Percentiles rank a stretch among this genome's conserved stretches.
Evolutionary conservation across 2,888 invertebrate genomes (phyloP).

Genomic region (Parascotia fuliginaria): DNA sequence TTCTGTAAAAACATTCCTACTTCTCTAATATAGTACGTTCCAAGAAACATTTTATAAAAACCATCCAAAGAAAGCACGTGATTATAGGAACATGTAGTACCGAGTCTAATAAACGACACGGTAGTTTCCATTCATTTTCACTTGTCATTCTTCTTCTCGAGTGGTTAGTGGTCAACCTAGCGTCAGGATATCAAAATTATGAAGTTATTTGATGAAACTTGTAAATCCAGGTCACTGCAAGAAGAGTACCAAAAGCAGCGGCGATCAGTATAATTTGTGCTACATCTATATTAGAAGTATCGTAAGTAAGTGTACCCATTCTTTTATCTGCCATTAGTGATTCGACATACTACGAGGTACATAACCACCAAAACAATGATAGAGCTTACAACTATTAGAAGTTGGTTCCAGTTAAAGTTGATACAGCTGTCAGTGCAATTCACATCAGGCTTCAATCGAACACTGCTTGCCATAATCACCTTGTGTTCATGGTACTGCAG

Average conservation of each 20-base stretch:
- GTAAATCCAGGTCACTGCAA: constrained; percentile 72
- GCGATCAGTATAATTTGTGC: constrained; percentile 63
- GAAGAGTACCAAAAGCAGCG: constrained; percentile 64
- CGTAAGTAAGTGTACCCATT: background rate
- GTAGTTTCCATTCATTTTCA: no score
- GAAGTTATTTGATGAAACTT: constrained; percentile 60
- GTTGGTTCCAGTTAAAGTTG: constrained; percentile 65
- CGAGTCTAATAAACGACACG: no score
- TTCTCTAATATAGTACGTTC: no score
- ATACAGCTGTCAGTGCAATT: no score
- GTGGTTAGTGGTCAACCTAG: no score
- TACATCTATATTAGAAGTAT: constrained; percentile 52
- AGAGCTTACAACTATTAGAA: constrained; percentile 69
- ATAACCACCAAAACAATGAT: constrained; percentile 55
- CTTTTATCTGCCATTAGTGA: constrained; percentile 53
- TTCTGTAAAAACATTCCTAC: no score
- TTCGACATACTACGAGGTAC: constrained; percentile 63
- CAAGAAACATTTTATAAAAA: background rate
- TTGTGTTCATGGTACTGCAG: no score
- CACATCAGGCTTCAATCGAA: no score
- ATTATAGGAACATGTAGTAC: background rate
- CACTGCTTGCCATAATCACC: no score
- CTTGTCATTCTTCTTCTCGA: no score
- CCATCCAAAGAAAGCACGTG: background rate
- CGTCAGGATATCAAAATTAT: no score